These are phyloP conservation scores for Catharus ustulatus DNA, from an alignment of 2,797 vertebrate species.

Conservation along the genomic window DNA sequence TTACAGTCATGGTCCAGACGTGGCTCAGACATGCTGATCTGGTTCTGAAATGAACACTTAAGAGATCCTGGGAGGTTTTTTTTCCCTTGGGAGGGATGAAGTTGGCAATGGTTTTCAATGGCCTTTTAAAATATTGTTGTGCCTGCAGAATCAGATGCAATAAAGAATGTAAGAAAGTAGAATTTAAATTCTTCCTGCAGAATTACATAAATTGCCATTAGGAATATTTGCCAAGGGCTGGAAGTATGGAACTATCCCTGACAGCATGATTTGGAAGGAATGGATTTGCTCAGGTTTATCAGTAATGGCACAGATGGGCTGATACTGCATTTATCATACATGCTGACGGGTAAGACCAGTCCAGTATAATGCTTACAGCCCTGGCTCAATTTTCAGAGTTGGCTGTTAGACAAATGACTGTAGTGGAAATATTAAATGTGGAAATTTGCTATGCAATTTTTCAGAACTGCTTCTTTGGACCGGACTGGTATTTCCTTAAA, in stretches of 20 bases:
- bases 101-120: neutral
- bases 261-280: neutral
- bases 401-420: neutral
- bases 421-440: neutral
- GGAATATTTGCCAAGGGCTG: neutral
- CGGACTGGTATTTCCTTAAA: conserved; percentile 48
- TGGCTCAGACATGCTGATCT: neutral
- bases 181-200: neutral
- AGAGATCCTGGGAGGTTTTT: neutral
- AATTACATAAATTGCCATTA: neutral
- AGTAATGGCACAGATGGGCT: neutral
- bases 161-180: neutral
- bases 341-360: neutral
- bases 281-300: neutral
- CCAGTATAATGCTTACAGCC: neutral
- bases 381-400: conserved; percentile 5
- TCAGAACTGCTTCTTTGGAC: conserved; percentile 13
- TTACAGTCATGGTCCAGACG: neutral
- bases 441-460: conserved; percentile 26
- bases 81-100: neutral
- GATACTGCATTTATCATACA: neutral
- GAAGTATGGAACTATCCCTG: neutral
- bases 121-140: neutral
- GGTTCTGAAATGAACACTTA: neutral
- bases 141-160: neutral